These are phyloP conservation scores for Callipepla squamata DNA, from an alignment of 2,113 vertebrate genomes.

Conservation along the genomic window DNA sequence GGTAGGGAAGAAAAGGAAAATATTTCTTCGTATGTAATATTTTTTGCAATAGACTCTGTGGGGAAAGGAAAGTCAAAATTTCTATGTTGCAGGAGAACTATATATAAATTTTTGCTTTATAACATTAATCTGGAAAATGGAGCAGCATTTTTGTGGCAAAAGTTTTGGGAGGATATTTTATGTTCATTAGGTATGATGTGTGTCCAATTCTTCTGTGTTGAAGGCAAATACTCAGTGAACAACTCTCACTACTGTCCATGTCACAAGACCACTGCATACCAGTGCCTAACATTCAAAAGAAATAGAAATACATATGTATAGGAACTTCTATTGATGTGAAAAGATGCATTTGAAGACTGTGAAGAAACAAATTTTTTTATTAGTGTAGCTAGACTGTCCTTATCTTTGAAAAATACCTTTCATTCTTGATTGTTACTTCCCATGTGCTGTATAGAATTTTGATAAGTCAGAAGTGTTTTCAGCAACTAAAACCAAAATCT, in stretches of 20 bases:
- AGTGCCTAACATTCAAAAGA: neutral
- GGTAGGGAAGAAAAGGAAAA: neutral
- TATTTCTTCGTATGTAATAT: rapidly evolving
- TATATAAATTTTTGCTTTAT: neutral
- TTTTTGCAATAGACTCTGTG: neutral
- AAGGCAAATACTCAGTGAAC: neutral
- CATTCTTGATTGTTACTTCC: neutral
- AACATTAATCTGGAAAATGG: neutral
- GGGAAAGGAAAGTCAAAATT: neutral
- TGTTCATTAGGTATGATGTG: neutral
- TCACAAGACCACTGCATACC: neutral
- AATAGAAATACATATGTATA: neutral
- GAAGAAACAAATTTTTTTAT: neutral
- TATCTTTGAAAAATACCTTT: neutral
- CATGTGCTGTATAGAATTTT: neutral
- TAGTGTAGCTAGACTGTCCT: neutral
- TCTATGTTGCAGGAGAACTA: neutral
- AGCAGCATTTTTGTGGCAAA: neutral
- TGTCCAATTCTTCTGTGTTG: neutral
- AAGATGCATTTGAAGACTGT: neutral
- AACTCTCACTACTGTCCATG: neutral
- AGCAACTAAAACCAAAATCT: neutral
- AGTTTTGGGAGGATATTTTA: neutral
- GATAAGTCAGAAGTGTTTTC: neutral
- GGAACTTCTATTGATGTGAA: neutral